These are phyloP conservation scores for Cossypha dichroa DNA, from an alignment of 2,797 vertebrate genomes.

Conservation along the genomic window DNA sequence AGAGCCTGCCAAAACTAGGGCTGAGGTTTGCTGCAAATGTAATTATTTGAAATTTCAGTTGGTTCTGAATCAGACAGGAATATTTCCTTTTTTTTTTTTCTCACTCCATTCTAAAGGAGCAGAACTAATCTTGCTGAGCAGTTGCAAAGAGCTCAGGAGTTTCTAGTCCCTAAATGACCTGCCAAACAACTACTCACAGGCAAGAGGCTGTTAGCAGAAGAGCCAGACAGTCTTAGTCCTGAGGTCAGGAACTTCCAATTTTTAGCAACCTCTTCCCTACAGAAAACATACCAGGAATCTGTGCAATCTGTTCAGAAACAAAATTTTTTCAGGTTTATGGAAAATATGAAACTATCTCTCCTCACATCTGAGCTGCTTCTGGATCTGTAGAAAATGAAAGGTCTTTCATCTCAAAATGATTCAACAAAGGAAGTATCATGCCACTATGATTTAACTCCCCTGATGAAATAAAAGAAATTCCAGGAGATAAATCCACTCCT, in stretches of 20 bases:
- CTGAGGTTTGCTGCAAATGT: slow-evolving; percentile 30
- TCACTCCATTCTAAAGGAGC: neutral
- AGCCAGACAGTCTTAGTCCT: neutral
- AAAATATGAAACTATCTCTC: neutral
- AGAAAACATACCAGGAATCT: neutral
- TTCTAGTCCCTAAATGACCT: slow-evolving; percentile 27
- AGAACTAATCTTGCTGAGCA: neutral
- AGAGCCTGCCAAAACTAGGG: slow-evolving; percentile 6
- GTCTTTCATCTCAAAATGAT: neutral
- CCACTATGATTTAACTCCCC: neutral
- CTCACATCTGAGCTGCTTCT: neutral
- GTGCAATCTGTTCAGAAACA: neutral
- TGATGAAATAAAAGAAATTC: neutral
- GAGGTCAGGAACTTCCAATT: neutral
- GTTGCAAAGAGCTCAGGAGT: neutral
- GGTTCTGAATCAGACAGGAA: neutral
- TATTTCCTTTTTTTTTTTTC: neutral
- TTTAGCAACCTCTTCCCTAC: neutral
- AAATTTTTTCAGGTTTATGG: neutral
- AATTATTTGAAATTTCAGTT: slow-evolving; percentile 8
- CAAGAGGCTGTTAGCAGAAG: neutral
- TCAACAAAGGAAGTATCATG: neutral
- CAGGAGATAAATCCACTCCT: neutral
- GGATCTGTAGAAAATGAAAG: neutral
- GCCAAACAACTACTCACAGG: neutral